These are phyloP conservation scores for Tachysurus vachellii DNA, from an alignment of 2,113 vertebrate genomes.

Conservation along the genomic window DNA sequence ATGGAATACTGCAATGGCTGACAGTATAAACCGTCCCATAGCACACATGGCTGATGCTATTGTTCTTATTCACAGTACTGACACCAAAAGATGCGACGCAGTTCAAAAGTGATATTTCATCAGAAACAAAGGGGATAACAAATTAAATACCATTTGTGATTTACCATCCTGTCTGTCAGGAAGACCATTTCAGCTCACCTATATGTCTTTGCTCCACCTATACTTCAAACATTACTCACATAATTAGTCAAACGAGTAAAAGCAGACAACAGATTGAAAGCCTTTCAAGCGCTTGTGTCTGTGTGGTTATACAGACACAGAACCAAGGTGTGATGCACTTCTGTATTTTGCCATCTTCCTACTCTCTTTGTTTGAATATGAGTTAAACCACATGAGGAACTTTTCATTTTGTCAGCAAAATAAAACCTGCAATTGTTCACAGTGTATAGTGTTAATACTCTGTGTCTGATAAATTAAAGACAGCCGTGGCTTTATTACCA, in stretches of 20 bases:
- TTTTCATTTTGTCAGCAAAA: constrained; percentile 34
- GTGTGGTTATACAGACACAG: constrained; percentile 50
- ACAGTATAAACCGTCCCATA: constrained; percentile 60
- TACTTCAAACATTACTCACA: constrained; percentile 37
- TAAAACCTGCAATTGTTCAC: neutral
- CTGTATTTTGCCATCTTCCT: constrained; percentile 33
- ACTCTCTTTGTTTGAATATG: constrained; percentile 20
- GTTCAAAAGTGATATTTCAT: constrained; percentile 55
- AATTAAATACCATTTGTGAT: constrained; percentile 49
- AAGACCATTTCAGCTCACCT: constrained; percentile 46
- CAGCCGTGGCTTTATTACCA: constrained; percentile 14
- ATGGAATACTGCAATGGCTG: constrained; percentile 66
- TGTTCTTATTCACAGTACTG: constrained; percentile 64
- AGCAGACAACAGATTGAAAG: constrained; percentile 48
- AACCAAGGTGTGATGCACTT: constrained; percentile 58
- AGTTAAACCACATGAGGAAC: constrained; percentile 30
- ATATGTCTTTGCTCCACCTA: constrained; percentile 47
- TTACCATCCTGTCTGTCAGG: constrained; percentile 50
- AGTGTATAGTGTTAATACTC: constrained; percentile 31
- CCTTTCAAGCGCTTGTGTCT: constrained; percentile 49
- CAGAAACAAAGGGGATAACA: constrained; percentile 63
- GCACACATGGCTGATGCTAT: constrained; percentile 61
- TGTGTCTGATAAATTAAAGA: constrained; percentile 30
- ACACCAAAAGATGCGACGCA: constrained; percentile 49
- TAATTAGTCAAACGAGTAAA: constrained; percentile 49